Percentiles rank a stretch among this genome's conserved stretches.
These are phyloP conservation scores for Chionomys nivalis DNA, from an alignment of 2,113 vertebrate species.

Conservation along the genomic window DNA sequence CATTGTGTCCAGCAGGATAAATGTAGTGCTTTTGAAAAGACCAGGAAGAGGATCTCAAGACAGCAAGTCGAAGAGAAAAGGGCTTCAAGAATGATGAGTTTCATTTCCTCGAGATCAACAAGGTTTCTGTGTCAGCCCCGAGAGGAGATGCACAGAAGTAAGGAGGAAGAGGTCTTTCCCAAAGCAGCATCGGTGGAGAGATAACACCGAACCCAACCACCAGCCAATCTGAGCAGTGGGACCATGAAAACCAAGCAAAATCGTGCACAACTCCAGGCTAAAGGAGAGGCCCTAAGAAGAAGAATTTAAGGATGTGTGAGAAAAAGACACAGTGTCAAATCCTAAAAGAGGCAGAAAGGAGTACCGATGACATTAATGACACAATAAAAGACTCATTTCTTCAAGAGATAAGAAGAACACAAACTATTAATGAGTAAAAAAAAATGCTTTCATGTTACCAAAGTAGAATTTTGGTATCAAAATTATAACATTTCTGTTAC, in stretches of 20 bases:
- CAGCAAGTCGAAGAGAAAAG: neutral
- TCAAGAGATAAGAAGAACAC: conserved; percentile 39
- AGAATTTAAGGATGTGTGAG: conserved; percentile 48
- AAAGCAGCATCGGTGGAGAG: neutral
- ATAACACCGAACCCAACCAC: neutral
- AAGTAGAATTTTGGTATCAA: neutral
- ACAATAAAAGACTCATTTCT: conserved; percentile 3
- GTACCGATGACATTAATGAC: conserved; percentile 32
- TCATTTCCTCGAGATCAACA: conserved; percentile 49
- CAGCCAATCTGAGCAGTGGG: neutral
- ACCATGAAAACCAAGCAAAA: neutral
- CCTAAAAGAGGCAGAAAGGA: conserved; percentile 53
- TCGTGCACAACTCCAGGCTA: neutral
- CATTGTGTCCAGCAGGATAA: neutral
- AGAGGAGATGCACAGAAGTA: neutral
- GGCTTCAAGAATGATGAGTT: neutral
- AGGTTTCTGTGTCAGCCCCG: neutral
- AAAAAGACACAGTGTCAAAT: conserved; percentile 4
- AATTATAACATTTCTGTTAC: conserved; percentile 13
- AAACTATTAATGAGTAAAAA: conserved; percentile 4
- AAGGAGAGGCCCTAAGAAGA: conserved; percentile 32
- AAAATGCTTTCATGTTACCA: conserved; percentile 24
- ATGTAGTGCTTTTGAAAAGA: neutral
- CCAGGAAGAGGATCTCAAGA: neutral
- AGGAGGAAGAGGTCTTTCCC: neutral